Evolutionary conservation across 2,888 invertebrate genomes (phyloP).

Genomic region (Ctena decussata): DNA sequence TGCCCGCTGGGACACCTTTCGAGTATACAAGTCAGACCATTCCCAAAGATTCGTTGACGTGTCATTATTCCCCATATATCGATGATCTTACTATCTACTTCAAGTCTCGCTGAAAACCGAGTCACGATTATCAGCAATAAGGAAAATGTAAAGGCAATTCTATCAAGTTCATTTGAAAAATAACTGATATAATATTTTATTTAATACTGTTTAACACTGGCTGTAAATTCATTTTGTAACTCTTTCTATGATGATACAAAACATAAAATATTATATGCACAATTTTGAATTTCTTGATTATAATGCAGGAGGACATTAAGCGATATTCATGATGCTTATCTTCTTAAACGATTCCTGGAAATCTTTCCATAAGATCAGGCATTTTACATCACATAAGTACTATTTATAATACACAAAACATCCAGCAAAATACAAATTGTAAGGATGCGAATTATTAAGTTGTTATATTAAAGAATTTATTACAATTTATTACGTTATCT

Average conservation of each 20-base stretch:
- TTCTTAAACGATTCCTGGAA: background rate
- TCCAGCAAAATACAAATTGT: background rate
- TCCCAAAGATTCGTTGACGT: too few species aligned
- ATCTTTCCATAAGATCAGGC: background rate
- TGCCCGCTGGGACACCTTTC: too few species aligned
- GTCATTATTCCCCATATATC: too few species aligned
- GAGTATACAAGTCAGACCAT: too few species aligned
- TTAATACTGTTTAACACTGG: too few species aligned
- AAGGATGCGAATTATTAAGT: constrained; percentile 10
- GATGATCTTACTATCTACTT: too few species aligned
- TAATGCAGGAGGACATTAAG: background rate
- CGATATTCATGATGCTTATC: background rate
- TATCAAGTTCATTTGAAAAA: too few species aligned
- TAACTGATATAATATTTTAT: too few species aligned
- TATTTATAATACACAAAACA: background rate
- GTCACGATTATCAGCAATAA: too few species aligned
- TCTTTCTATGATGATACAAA: background rate
- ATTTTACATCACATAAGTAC: background rate
- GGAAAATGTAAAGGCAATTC: too few species aligned
- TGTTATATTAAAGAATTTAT: constrained; percentile 10
- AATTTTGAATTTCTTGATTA: background rate
- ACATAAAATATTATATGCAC: background rate
- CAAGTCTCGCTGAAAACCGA: too few species aligned
- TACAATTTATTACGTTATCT: constrained; percentile 47
- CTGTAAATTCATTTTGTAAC: too few species aligned